Conservation (phyloP, 2,888 invertebrate species). For the Polydrusus pterygomalis region DNA sequence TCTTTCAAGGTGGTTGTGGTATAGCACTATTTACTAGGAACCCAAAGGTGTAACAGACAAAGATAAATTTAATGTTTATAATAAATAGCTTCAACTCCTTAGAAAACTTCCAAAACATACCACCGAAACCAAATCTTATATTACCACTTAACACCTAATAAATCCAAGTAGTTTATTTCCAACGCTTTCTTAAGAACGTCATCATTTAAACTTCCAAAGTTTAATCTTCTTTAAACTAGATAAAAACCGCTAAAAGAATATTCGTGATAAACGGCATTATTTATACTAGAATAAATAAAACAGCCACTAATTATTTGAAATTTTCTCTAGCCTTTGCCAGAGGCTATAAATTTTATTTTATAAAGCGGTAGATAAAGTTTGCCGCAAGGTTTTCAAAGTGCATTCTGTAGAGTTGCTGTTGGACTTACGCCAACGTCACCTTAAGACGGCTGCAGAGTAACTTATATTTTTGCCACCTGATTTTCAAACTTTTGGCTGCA, state of each 20-base stretch:
- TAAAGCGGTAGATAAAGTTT: conserved; percentile 60
- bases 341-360: conserved; percentile 55
- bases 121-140: too few relatives aligned
- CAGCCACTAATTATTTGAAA: conserved; percentile 47
- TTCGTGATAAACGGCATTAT: conserved; percentile 23
- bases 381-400: conserved; percentile 59
- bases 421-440: conserved; percentile 55
- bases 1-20: too few relatives aligned
- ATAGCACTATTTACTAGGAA: too few relatives aligned
- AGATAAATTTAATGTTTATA: too few relatives aligned
- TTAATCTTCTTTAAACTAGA: conserved; percentile 18
- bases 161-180: neutral
- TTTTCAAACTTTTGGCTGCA: too few relatives aligned
- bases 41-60: too few relatives aligned
- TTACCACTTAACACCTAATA: too few relatives aligned
- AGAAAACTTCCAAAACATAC: too few relatives aligned
- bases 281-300: conserved; percentile 36
- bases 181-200: neutral
- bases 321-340: conserved; percentile 45
- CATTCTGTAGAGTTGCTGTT: conserved; percentile 56
- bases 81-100: too few relatives aligned
- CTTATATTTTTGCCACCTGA: too few relatives aligned
- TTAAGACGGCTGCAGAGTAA: too few relatives aligned
- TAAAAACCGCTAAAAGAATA: conserved; percentile 16
- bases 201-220: conserved; percentile 18